Evolutionary conservation across 2,113 vertebrate genomes (phyloP), one percentile per base, ranked within the genome.

Genomic region (Epinephelus moara): DNA sequence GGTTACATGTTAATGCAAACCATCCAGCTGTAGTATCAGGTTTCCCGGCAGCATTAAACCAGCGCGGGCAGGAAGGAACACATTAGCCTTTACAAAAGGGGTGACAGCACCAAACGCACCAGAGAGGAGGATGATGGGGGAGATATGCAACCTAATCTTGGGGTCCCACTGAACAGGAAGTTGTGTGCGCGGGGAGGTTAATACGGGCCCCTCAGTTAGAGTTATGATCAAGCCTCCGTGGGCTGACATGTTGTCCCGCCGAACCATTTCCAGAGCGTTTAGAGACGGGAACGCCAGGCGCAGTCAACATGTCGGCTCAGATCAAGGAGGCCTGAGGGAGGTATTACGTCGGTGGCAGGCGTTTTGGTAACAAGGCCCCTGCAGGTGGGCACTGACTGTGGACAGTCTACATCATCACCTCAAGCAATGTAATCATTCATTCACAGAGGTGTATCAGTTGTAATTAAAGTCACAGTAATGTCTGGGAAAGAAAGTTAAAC

Each of bases 41-140:
- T 94, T 92, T 80, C 90, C 59, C 52, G 2, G 72, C 72, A 76
- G 82, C 74, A 87, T 85, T 88, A 69, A 87, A 78, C 76, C 52
- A 42, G 55, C 2, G 10, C 56, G 7, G 61, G 70, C 82, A 91
- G 91, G 90, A 92, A 93, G 89, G 91, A 89, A 93, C 85, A 87
- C 82, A 91, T 92, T 92, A 93, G 85, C 81, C 67, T 85, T 82
- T 82, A 88, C 87, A 84, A 84, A 86, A 81, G 85, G 82, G 84
- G 66, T 78, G 86, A 91, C 75, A 25, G 75, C 62, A 70, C 70
- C 72, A 73, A 91, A 82, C 5, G 23, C 62, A 70, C 71, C 82
- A 27, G 56, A 63, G 55, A 60, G 59, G 52, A 80, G 37, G 57
- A 66, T 67, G 85, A 81, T 15, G n/a, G 80, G 68, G 78, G 61